Evolutionary conservation across 2,888 invertebrate genomes (phyloP), one percentile per base, ranked within the genome.

Genomic region (Cheilosia scutellata): DNA sequence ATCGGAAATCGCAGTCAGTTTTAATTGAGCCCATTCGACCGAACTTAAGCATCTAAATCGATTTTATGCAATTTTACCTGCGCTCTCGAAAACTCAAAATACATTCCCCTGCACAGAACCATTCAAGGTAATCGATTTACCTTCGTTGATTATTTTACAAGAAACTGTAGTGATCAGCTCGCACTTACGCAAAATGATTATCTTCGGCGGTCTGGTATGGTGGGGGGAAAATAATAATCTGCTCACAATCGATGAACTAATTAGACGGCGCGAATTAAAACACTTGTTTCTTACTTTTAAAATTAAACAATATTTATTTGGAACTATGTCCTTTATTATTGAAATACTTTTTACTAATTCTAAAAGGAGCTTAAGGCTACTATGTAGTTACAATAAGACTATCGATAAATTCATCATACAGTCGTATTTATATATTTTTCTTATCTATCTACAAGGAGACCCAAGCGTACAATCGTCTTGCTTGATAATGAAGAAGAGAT

Each of bases 231-330:
- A 51, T 77, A 37, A 72, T 77, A 77, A 77, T 76, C 76, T 71
- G 60, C 71, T 9, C 37, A 66, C 74, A 79, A 84, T 84, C 79
- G 74, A 70, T 71, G 65, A 68, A 68, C 83, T 84, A 84, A 84
- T 84, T 79, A 75, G 57, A 72, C 57, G 44, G 31, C 37, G 65
- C n/a, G n/a, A n/a, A n/a, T n/a, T n/a, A n/a, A n/a, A n/a, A n/a
- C n/a, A n/a, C n/a, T n/a, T n/a, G n/a, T n/a, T n/a, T n/a, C n/a
- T n/a, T n/a, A n/a, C n/a, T n/a, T n/a, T n/a, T n/a, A n/a, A n/a
- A n/a, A n/a, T n/a, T n/a, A n/a, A n/a, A n/a, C n/a, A n/a, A n/a
- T n/a, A n/a, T n/a, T n/a, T n/a, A n/a, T n/a, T n/a, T n/a, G n/a
- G n/a, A n/a, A n/a, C n/a, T n/a, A n/a, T n/a, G n/a, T n/a, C n/a